Evolutionary conservation across 2,113 vertebrate species (phyloP).

Genomic region (Epinephelus lanceolatus): DNA sequence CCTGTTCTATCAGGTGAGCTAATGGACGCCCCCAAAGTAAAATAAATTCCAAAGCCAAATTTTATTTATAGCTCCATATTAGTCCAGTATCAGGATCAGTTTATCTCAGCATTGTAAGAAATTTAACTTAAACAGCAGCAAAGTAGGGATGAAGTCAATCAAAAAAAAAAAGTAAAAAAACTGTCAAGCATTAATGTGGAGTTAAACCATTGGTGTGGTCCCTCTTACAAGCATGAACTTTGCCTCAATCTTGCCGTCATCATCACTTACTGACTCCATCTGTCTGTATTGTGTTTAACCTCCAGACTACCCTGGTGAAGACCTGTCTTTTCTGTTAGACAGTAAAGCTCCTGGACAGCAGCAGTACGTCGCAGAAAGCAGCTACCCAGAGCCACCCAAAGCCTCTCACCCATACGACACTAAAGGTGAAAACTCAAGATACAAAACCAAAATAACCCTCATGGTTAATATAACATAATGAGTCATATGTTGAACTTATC

Average conservation of each 20-base stretch:
- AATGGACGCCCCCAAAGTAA: no score
- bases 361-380: slow-evolving; percentile 69
- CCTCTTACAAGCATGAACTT: background rate
- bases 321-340: slow-evolving; percentile 88
- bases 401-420: slow-evolving; percentile 53
- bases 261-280: slow-evolving; percentile 43
- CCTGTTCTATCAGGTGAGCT: no score
- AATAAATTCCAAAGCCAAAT: no score
- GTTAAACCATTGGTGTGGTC: background rate
- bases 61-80: no score
- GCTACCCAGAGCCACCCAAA: slow-evolving; percentile 75
- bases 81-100: no score
- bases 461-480: background rate
- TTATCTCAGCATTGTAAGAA: background rate
- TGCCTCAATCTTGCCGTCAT: background rate
- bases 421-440: slow-evolving; percentile 74
- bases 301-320: slow-evolving; percentile 86
- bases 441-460: background rate
- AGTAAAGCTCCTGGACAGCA: slow-evolving; percentile 76
- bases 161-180: background rate
- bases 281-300: slow-evolving; percentile 72
- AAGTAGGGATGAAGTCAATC: background rate
- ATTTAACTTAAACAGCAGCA: background rate
- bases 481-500: background rate
- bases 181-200: background rate